A percentile compares a stretch with the other conserved stretches of the same genome.
Conservation (phyloP, 2,797 vertebrate genomes). For the Cossypha niveicapilla region DNA sequence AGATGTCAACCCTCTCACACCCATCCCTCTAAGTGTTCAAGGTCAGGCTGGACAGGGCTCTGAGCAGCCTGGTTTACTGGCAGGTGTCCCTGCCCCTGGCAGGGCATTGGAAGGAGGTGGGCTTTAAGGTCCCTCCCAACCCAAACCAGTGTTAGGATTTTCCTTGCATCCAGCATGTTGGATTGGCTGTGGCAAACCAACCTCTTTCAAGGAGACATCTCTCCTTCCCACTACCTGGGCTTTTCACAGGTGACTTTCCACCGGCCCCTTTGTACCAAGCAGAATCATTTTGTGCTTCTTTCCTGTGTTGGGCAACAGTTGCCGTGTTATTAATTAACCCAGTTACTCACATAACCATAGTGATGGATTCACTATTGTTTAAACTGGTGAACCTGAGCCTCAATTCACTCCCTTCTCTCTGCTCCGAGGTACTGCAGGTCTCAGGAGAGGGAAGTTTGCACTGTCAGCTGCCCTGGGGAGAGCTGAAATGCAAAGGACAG, state of each 20-base stretch:
- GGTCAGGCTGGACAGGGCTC: neutral
- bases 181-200: neutral
- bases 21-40: neutral
- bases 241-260: neutral
- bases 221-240: neutral
- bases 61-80: neutral
- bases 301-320: neutral
- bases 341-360: neutral
- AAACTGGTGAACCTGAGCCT: neutral
- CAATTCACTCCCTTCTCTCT: neutral
- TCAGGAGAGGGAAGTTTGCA: neutral
- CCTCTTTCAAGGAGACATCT: neutral
- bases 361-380: neutral
- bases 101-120: neutral
- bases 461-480: neutral
- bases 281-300: neutral
- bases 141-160: neutral
- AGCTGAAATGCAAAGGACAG: neutral
- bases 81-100: neutral
- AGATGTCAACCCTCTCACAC: neutral
- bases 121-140: neutral
- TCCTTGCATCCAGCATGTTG: rapidly evolving
- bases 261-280: neutral
- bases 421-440: neutral
- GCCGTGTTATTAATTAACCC: neutral